These are phyloP conservation scores for Mastomys natalensis DNA, from an alignment of 2,113 vertebrate genomes.

Conservation along the genomic window DNA sequence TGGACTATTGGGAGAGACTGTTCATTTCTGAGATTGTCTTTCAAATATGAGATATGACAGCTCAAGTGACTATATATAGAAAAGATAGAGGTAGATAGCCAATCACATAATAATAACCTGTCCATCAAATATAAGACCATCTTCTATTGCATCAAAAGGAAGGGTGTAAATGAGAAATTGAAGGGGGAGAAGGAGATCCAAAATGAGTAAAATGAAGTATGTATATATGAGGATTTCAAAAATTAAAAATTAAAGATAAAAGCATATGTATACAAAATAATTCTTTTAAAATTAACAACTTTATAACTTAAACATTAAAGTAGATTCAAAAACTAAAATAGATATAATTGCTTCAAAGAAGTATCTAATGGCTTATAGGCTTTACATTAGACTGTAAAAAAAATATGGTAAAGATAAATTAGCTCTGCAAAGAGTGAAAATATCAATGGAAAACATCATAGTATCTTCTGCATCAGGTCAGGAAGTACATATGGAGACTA, in stretches of 20 bases:
- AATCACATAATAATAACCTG: background rate
- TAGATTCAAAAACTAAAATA: background rate
- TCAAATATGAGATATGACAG: background rate
- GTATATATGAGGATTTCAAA: background rate
- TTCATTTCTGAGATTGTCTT: background rate
- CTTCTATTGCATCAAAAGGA: background rate
- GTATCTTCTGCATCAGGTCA: background rate
- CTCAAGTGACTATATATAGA: background rate
- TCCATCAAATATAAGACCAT: background rate
- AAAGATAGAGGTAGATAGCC: background rate
- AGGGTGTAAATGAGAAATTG: background rate
- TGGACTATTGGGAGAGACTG: background rate
- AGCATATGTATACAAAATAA: background rate
- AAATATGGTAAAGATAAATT: background rate
- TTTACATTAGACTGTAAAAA: background rate
- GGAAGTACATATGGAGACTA: background rate
- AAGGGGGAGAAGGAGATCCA: background rate
- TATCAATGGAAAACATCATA: too few species aligned
- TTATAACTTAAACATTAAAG: background rate
- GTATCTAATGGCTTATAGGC: too few species aligned
- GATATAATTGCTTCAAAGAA: background rate
- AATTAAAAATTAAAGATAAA: background rate
- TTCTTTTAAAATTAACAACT: background rate
- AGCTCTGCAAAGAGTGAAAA: accelerated
- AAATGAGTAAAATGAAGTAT: background rate